Conservation (phyloP, 1,140 invertebrate species). For the Lethrus apterus region DNA sequence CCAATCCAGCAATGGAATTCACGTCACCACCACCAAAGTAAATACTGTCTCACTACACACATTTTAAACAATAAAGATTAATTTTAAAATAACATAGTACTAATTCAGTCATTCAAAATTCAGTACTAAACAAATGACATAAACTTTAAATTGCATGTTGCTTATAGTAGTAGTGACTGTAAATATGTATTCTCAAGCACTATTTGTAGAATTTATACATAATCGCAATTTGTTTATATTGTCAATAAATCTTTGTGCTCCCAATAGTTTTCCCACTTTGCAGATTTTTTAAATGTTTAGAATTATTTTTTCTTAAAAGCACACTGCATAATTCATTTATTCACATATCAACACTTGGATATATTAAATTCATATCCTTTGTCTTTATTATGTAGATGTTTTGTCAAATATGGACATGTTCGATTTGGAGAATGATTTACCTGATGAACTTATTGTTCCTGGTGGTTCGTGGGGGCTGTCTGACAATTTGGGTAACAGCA, state of each 20-base stretch:
- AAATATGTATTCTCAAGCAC: slow-evolving; percentile 12
- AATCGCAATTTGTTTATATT: too few species aligned
- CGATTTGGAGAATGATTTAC: slow-evolving; percentile 84
- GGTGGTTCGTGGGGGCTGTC: slow-evolving; percentile 55
- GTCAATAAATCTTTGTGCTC: too few species aligned
- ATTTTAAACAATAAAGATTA: too few species aligned
- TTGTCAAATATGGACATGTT: slow-evolving; percentile 75
- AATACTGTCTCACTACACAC: slow-evolving; percentile 29
- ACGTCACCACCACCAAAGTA: slow-evolving; percentile 39
- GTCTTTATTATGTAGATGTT: slow-evolving; percentile 48
- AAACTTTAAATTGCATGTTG: slow-evolving; percentile 9
- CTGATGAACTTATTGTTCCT: slow-evolving; percentile 78
- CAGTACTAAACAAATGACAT: slow-evolving; percentile 9
- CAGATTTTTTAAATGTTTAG: too few species aligned
- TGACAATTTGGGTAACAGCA: slow-evolving; percentile 53
- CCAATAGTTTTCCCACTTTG: too few species aligned
- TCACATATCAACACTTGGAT: background rate
- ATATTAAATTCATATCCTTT: background rate
- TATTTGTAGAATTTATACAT: too few species aligned
- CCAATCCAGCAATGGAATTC: slow-evolving; percentile 53
- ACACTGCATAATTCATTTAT: background rate
- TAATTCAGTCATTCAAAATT: slow-evolving; percentile 11
- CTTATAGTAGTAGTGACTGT: slow-evolving; percentile 6
- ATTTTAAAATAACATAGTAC: slow-evolving; percentile 6
- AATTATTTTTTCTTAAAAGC: too few species aligned